These are phyloP conservation scores for Polia nebulosa DNA, from an alignment of 2,888 invertebrate genomes.

Conservation along the genomic window DNA sequence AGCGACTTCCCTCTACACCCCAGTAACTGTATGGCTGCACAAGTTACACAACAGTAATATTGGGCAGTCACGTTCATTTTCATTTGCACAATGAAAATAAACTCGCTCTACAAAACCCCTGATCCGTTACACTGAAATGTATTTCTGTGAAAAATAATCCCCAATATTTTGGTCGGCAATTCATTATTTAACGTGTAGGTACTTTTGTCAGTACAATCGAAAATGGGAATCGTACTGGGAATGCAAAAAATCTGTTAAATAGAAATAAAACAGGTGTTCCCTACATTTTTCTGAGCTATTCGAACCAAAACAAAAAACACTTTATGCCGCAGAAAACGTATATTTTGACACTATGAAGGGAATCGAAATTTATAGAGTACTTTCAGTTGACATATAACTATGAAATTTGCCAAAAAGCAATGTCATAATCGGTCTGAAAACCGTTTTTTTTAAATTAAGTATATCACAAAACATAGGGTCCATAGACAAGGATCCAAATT, in stretches of 20 bases:
- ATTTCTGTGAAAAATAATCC: conserved; percentile 37
- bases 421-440: too few relatives aligned
- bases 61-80: conserved; percentile 54
- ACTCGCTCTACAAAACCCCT: conserved; percentile 39
- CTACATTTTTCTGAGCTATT: background rate
- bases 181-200: background rate
- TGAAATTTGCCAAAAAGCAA: too few relatives aligned
- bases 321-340: too few relatives aligned
- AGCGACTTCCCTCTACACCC: background rate
- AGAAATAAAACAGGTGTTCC: background rate
- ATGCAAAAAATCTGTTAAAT: too few relatives aligned
- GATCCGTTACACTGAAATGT: conserved; percentile 38
- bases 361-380: too few relatives aligned
- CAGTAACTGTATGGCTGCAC: background rate
- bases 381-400: too few relatives aligned
- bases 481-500: too few relatives aligned
- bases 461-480: too few relatives aligned
- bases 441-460: too few relatives aligned
- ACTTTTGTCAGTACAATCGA: background rate
- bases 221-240: background rate
- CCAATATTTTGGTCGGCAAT: conserved; percentile 42
- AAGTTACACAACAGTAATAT: conserved; percentile 38
- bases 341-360: too few relatives aligned
- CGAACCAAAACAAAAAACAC: too few relatives aligned
- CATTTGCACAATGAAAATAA: conserved; percentile 53